phyloP scores from a whole-genome alignment of 2,113 vertebrate genomes.

The Tachysurus vachellii region DNA sequence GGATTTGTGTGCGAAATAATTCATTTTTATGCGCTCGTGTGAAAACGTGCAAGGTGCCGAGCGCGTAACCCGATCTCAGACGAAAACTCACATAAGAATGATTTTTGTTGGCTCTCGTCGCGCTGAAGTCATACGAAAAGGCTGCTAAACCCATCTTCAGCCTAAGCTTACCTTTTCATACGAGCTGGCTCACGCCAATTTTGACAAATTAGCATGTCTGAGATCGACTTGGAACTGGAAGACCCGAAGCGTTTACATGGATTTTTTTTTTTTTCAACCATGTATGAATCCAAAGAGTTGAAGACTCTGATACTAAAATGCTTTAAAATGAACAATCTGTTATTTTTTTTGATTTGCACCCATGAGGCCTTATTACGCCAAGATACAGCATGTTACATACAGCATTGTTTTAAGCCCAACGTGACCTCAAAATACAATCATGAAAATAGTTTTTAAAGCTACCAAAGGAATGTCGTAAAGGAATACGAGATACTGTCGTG shows the following conservation, averaged over 20 bases:
- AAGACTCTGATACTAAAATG: background rate
- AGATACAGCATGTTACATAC: background rate
- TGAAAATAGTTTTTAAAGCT: background rate
- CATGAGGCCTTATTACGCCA: background rate
- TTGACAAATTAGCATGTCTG: slow-evolving; percentile 23
- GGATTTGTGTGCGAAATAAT: slow-evolving; percentile 44
- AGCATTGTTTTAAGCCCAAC: background rate
- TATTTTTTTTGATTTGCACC: background rate
- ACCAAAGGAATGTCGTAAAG: background rate
- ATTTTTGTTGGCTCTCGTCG: slow-evolving; percentile 5
- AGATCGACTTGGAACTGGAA: background rate
- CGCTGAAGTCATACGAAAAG: background rate
- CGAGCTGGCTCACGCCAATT: background rate
- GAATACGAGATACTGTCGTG: background rate
- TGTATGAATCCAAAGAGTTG: background rate
- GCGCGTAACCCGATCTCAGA: slow-evolving; percentile 9
- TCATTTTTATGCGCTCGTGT: slow-evolving; percentile 44
- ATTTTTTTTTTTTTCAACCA: background rate
- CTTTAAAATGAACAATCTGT: background rate
- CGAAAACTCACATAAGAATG: slow-evolving; percentile 5
- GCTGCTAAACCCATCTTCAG: slow-evolving; percentile 11
- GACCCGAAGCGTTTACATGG: background rate
- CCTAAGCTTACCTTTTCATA: background rate
- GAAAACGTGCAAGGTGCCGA: slow-evolving; percentile 42
- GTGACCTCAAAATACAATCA: background rate